Evolutionary conservation across 2,797 vertebrate genomes (phyloP).

Genomic region (Protonibea diacanthus): DNA sequence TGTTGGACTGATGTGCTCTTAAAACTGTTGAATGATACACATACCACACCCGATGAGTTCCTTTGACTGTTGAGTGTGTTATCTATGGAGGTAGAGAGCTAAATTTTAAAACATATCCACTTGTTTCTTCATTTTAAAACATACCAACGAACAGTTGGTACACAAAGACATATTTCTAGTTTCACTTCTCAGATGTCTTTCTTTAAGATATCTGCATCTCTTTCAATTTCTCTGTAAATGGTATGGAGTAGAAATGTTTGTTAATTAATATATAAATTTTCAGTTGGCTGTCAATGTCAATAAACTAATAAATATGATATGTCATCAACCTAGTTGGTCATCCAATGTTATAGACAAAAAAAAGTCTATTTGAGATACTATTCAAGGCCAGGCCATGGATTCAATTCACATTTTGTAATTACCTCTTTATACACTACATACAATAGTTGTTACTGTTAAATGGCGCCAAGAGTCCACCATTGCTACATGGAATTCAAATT

Average conservation of each 20-base stretch:
- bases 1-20: slow-evolving; percentile 52
- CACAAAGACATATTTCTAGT: background rate
- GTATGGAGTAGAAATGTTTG: background rate
- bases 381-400: background rate
- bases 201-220: background rate
- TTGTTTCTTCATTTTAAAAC: background rate
- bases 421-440: background rate
- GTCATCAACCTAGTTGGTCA: background rate
- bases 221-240: background rate
- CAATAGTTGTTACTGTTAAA: background rate
- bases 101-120: background rate
- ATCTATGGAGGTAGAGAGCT: background rate
- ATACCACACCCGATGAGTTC: slow-evolving; percentile 3
- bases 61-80: slow-evolving; percentile 8
- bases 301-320: background rate
- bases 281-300: background rate
- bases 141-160: no score
- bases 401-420: background rate
- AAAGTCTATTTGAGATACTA: background rate
- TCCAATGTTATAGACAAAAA: background rate
- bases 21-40: slow-evolving; percentile 34
- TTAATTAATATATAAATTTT: background rate
- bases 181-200: background rate
- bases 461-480: background rate
- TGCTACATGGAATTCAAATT: background rate